A percentile compares a stretch with the other conserved stretches of the same genome.
phyloP scores from a whole-genome alignment of 2,113 vertebrate genomes.

The Pseudolaguvia tuberculata region DNA sequence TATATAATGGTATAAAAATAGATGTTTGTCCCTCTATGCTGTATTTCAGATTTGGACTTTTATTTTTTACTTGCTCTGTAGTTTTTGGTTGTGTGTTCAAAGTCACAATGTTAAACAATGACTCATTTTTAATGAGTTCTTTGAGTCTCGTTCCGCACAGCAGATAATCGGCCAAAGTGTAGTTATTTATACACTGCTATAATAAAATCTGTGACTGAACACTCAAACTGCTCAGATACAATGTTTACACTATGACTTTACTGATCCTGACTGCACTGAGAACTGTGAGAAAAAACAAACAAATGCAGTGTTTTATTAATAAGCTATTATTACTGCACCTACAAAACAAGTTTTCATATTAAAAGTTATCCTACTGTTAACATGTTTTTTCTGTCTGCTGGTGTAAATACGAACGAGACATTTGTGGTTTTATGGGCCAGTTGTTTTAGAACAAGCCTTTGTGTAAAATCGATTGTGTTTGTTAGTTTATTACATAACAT shows the following conservation, averaged over 20 bases:
- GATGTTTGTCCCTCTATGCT: not conserved
- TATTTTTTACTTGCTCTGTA: not conserved
- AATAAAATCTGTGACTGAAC: not conserved
- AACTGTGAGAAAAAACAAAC: not conserved
- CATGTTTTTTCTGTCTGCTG: not conserved
- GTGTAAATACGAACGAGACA: not conserved
- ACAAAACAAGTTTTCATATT: no score
- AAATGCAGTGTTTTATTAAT: not conserved
- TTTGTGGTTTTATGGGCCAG: constrained; percentile 18
- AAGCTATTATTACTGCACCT: no score
- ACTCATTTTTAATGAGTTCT: not conserved
- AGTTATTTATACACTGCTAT: constrained; percentile 12
- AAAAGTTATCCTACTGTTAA: no score
- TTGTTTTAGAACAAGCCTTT: constrained; percentile 17
- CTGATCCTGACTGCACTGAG: not conserved
- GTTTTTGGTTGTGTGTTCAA: not conserved
- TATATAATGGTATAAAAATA: not conserved
- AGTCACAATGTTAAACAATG: not conserved
- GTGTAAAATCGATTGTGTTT: constrained; percentile 36
- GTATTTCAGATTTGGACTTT: not conserved
- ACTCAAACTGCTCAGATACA: not conserved
- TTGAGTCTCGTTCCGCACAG: not conserved
- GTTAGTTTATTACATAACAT: constrained; percentile 37
- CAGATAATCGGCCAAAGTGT: not conserved
- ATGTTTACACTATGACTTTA: not conserved